Conservation (phyloP, 1,140 invertebrate genomes). For the Drosophila melanica region DNA sequence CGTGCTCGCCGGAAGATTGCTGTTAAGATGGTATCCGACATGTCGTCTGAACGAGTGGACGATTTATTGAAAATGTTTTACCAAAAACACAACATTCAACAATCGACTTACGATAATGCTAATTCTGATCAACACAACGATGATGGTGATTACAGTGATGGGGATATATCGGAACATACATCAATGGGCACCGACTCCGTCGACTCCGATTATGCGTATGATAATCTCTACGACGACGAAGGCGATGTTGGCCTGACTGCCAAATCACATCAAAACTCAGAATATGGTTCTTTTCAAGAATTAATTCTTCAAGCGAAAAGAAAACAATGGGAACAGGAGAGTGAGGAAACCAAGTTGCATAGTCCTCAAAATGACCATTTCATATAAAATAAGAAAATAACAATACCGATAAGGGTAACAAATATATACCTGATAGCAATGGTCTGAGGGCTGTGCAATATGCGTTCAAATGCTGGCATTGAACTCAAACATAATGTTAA, state of each 20-base stretch:
- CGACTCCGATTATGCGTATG: slow-evolving; percentile 68
- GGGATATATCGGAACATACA: slow-evolving; percentile 29
- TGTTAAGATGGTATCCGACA: slow-evolving; percentile 74
- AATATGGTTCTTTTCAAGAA: slow-evolving; percentile 75
- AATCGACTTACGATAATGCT: slow-evolving; percentile 22
- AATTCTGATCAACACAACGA: slow-evolving; percentile 3
- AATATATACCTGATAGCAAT: background rate
- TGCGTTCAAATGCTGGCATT: slow-evolving; percentile 75
- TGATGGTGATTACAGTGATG: slow-evolving; percentile 50
- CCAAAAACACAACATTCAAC: slow-evolving; percentile 54
- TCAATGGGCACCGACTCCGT: slow-evolving; percentile 26
- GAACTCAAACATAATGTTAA: slow-evolving; percentile 32
- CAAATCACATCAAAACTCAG: slow-evolving; percentile 56
- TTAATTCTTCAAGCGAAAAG: slow-evolving; percentile 68
- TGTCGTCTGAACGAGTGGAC: slow-evolving; percentile 67
- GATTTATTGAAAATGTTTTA: slow-evolving; percentile 69
- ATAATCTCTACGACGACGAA: slow-evolving; percentile 74
- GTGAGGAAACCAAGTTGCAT: slow-evolving; percentile 72
- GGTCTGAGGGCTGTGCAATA: slow-evolving; percentile 44
- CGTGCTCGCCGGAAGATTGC: slow-evolving; percentile 69
- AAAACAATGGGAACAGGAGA: slow-evolving; percentile 63
- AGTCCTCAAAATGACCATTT: slow-evolving; percentile 60
- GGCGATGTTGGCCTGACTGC: slow-evolving; percentile 55
- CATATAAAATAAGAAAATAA: slow-evolving; percentile 29
- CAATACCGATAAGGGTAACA: background rate